phyloP scores from a whole-genome alignment of 2,888 invertebrate genomes.

The Drosophila neotestacea region DNA sequence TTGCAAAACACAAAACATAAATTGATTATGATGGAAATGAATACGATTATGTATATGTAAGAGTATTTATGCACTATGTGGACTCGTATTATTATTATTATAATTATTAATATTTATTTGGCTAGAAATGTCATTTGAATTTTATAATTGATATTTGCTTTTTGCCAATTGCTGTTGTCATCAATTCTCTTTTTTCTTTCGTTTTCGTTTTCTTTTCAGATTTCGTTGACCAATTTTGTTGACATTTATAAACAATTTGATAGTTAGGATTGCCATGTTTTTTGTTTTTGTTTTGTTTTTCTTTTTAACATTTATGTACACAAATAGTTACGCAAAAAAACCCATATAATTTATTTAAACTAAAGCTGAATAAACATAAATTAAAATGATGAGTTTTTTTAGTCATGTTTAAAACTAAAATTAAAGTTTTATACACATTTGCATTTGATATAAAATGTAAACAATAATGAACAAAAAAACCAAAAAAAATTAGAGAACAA shows the following conservation, averaged over 20 bases:
- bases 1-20: conserved; percentile 67
- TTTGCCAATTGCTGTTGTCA: conserved; percentile 35
- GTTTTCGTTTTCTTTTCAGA: conserved; percentile 20
- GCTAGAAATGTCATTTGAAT: conserved; percentile 37
- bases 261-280: conserved; percentile 35
- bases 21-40: conserved; percentile 37
- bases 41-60: conserved; percentile 23
- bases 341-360: conserved; percentile 57
- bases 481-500: conserved; percentile 31
- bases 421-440: conserved; percentile 52
- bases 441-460: conserved; percentile 35
- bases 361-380: conserved; percentile 15
- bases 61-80: conserved; percentile 22
- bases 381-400: conserved; percentile 42
- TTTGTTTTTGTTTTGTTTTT: conserved; percentile 16
- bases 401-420: conserved; percentile 46
- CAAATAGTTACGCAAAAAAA: conserved; percentile 59
- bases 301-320: conserved; percentile 60
- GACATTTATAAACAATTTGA: conserved; percentile 63
- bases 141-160: background rate
- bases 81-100: conserved; percentile 18
- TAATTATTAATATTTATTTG: conserved; percentile 3
- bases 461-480: conserved; percentile 13
- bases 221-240: conserved; percentile 32
- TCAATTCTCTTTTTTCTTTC: conserved; percentile 9